phyloP scores from a whole-genome alignment of 1,140 invertebrate species.

The Nymphalis io region DNA sequence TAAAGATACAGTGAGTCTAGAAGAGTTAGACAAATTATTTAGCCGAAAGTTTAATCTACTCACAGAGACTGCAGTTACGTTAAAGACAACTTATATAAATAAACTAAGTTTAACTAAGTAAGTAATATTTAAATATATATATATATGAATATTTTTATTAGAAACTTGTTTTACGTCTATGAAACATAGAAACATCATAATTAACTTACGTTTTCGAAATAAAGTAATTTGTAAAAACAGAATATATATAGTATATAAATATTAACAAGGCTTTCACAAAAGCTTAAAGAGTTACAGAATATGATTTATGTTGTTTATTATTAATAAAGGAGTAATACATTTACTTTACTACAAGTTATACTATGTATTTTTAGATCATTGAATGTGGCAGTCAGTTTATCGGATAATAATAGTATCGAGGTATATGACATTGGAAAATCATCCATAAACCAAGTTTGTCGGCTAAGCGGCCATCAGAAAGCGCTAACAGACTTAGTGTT shows the following conservation, averaged over 20 bases:
- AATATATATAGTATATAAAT: too few relatives aligned
- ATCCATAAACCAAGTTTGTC: conserved; percentile 61
- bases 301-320: too few relatives aligned
- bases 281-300: too few relatives aligned
- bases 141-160: too few relatives aligned
- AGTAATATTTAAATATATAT: conserved; percentile 26
- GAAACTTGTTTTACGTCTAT: too few relatives aligned
- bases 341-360: neutral
- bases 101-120: conserved; percentile 65
- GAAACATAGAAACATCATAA: too few relatives aligned
- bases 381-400: conserved; percentile 59
- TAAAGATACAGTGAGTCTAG: conserved; percentile 55
- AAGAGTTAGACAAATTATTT: conserved; percentile 60
- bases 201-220: too few relatives aligned
- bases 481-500: conserved; percentile 83
- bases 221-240: too few relatives aligned
- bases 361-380: conserved; percentile 49
- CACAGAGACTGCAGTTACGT: conserved; percentile 58
- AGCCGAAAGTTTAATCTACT: conserved; percentile 61
- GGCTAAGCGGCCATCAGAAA: conserved; percentile 72
- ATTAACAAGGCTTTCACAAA: too few relatives aligned
- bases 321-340: neutral
- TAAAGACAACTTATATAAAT: conserved; percentile 66
- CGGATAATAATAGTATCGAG: conserved; percentile 66
- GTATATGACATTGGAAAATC: conserved; percentile 59